phyloP scores from a whole-genome alignment of 1,140 invertebrate species.

The Drosophila cardini region DNA sequence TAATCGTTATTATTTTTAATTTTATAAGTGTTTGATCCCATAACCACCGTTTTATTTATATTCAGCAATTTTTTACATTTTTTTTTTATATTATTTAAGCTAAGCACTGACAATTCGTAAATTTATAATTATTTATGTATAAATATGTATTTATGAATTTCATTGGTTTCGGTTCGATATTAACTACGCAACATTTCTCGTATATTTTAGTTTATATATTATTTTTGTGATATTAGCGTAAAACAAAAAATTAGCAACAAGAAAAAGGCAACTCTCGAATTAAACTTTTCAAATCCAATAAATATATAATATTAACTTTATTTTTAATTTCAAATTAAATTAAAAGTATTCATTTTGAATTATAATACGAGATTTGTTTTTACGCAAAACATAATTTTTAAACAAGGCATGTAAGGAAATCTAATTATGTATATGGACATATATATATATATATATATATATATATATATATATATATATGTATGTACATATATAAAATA shows the following conservation, averaged over 20 bases:
- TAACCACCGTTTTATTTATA: conserved; percentile 55
- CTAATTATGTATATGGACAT: no score
- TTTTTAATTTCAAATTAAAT: no score
- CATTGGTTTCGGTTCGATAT: conserved; percentile 73
- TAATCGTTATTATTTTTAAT: conserved; percentile 42
- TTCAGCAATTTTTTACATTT: conserved; percentile 39
- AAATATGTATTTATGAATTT: conserved; percentile 52
- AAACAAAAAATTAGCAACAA: conserved; percentile 61
- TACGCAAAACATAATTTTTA: no score
- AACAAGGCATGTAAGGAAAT: no score
- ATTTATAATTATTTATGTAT: conserved; percentile 45
- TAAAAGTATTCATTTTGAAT: no score
- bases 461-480: no score
- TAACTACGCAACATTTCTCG: conserved; percentile 39
- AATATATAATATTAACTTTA: conserved; percentile 74
- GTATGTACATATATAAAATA: no score
- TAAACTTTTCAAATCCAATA: conserved; percentile 80
- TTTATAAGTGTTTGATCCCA: conserved; percentile 27
- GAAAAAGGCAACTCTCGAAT: conserved; percentile 72
- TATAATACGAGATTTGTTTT: no score
- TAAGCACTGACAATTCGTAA: conserved; percentile 47
- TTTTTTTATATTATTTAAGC: conserved; percentile 29
- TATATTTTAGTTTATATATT: conserved; percentile 77
- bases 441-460: no score
- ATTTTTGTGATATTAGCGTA: conserved; percentile 83